Base-by-base conservation (phyloP, 2,888 invertebrate genomes). In the Orgyia antiqua region DNA sequence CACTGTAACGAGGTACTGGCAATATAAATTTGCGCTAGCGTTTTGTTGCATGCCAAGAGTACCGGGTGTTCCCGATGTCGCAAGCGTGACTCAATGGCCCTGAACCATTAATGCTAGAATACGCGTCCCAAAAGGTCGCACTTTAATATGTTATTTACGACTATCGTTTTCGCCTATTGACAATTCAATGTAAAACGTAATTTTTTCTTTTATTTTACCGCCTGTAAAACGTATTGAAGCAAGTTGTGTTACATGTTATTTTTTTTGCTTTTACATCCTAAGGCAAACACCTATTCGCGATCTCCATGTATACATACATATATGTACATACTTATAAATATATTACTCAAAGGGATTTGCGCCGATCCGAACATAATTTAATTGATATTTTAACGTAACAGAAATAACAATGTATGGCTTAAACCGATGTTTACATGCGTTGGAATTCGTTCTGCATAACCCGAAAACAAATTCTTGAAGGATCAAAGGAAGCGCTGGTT, bases 31-130 rank as follows among this genome's bases (percentile, higher is more conserved):
- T 44, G 42, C 36, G 49, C 52, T 55, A 48, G 50, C 47, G 59
- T 56, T 45, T 57, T 54, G 52, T 52, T 57, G 60, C 66, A 64
- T 69, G 76, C 73, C 74, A 75, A 76, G 63, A 73, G 57, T 65
- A 63, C 63, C 68, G 74, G 75, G 77, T 77, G 74, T 74, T 74
- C 73, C 75, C 74, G 66, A 47, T 71, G 70, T 68, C 66, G 68
- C 62, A 59, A 64, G 36, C 49, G 59, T 76, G 76, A 74, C 50
- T 76, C 70, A 76, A 55, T 65, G 69, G 52, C 75, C 74, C 66
- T 77, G 74, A 74, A 76, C 70, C 65, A 71, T 62, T 66, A 69
- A 66, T 63, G 62, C 58, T 68, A 51, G 53, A 60, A 64, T 64
- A 58, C 56, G 56, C 52, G 54, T 60, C 58, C 56, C 52, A 46